A percentile compares a stretch with the other conserved stretches of the same genome.
Evolutionary conservation across 2,888 invertebrate genomes (phyloP).

Genomic region (Strigamia maritima): DNA sequence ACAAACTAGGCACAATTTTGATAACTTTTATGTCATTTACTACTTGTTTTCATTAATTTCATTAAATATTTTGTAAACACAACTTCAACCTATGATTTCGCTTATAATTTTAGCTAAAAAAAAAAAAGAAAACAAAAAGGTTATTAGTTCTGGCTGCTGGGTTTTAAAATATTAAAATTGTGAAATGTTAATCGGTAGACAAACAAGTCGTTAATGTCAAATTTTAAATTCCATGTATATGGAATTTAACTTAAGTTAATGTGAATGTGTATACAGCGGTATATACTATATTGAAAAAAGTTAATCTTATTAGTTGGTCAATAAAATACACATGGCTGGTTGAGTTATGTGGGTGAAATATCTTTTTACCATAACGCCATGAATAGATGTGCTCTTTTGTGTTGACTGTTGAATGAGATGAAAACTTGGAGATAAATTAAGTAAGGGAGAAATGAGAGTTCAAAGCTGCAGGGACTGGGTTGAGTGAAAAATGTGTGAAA

Average conservation of each 20-base stretch:
- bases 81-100: background rate
- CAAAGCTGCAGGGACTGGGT: background rate
- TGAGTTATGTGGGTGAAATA: background rate
- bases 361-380: background rate
- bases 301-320: background rate
- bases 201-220: background rate
- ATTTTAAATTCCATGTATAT: background rate
- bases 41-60: background rate
- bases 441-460: slow-evolving; percentile 10
- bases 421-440: slow-evolving; percentile 7
- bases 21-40: background rate
- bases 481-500: background rate
- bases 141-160: no score
- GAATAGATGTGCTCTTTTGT: slow-evolving; percentile 2
- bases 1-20: background rate
- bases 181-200: background rate
- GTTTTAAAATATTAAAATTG: background rate
- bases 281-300: no score
- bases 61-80: background rate
- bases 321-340: background rate
- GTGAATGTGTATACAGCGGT: no score
- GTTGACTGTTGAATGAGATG: background rate
- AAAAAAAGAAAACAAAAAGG: background rate
- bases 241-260: background rate
- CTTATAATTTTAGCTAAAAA: background rate